A percentile compares a stretch with the other conserved stretches of the same genome.
These are phyloP conservation scores for Microcaecilia unicolor DNA, from an alignment of 2,797 vertebrate species.

Conservation along the genomic window DNA sequence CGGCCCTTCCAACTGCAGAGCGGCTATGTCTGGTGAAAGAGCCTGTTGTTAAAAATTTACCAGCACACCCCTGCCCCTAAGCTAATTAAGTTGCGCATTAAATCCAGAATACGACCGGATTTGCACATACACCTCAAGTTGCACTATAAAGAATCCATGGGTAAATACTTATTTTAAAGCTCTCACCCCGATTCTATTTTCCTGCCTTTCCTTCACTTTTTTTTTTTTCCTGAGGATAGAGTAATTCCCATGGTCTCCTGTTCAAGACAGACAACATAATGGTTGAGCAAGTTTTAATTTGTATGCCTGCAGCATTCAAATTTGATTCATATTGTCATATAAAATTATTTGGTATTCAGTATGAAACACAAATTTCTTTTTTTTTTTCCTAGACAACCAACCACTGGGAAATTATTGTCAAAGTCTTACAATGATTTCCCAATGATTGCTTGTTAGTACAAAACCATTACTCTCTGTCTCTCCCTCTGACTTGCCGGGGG, in stretches of 20 bases:
- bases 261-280: conserved; percentile 23
- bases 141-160: no score
- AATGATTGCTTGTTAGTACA: conserved; percentile 20
- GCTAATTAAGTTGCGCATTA: no score
- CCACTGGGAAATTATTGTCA: conserved; percentile 23
- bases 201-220: background rate
- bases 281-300: conserved; percentile 24
- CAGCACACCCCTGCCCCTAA: no score
- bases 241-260: conserved; percentile 11
- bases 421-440: conserved; percentile 23
- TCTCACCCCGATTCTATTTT: no score
- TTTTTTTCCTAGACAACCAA: conserved; percentile 9
- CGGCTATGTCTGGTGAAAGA: no score
- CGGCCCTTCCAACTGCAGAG: no score
- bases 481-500: background rate
- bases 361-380: conserved; percentile 9
- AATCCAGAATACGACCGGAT: no score
- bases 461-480: conserved; percentile 5
- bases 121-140: no score
- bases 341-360: conserved; percentile 24
- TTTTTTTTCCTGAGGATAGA: conserved; percentile 6
- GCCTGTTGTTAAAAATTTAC: no score
- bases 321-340: conserved; percentile 20
- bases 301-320: conserved; percentile 6
- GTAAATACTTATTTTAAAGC: no score